These are phyloP conservation scores for Drosophila saltans DNA, from an alignment of 1,140 invertebrate genomes.

Conservation along the genomic window DNA sequence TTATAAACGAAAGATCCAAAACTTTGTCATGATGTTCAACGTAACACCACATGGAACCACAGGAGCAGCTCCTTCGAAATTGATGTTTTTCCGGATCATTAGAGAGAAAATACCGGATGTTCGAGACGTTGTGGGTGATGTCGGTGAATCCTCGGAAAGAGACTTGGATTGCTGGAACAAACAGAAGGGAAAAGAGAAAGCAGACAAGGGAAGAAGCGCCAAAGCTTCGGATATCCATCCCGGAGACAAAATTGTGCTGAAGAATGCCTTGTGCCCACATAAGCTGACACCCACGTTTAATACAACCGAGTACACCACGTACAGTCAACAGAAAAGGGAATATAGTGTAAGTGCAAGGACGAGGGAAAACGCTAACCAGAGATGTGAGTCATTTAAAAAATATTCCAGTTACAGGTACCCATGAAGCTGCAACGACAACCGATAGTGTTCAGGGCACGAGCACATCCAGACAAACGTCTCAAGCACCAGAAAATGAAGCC, in stretches of 20 bases:
- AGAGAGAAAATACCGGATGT: background rate
- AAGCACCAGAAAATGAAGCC: background rate
- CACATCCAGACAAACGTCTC: background rate
- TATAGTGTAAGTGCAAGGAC: background rate
- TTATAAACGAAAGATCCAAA: no score
- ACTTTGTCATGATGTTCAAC: no score
- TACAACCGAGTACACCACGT: conserved; percentile 1
- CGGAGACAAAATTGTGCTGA: background rate
- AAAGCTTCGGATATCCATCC: no score
- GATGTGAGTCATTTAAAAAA: conserved; percentile 1
- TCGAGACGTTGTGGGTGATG: no score
- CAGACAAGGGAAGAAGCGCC: background rate
- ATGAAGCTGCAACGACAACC: background rate
- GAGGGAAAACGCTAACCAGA: no score
- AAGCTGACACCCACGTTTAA: background rate
- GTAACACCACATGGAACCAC: background rate
- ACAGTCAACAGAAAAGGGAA: background rate
- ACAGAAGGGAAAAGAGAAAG: background rate
- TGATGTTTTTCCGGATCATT: background rate
- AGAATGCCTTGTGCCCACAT: no score
- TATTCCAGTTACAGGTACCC: no score
- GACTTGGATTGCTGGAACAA: no score
- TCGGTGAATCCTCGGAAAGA: no score
- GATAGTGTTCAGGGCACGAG: background rate
- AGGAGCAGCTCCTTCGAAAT: no score